Percentiles rank a stretch among this genome's conserved stretches.
Conservation (phyloP, 1,140 invertebrate species). For the Proctacanthus coquilletti region DNA sequence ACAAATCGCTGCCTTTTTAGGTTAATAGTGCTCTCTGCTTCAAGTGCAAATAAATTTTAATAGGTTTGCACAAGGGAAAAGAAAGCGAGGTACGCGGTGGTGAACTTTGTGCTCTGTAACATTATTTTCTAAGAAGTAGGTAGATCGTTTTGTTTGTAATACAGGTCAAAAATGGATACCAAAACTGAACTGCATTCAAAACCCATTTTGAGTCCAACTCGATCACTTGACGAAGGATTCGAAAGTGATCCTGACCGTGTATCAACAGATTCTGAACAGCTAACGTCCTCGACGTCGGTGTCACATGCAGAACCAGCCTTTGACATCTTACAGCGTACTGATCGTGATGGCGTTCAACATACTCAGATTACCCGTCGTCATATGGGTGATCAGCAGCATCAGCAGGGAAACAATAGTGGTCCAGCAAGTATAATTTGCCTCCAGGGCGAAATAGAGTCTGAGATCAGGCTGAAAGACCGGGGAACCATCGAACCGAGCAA, state of each 20-base stretch:
- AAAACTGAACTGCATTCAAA: slow-evolving; percentile 29
- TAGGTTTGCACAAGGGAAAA: no score
- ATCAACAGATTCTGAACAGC: slow-evolving; percentile 30
- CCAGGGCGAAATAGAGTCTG: slow-evolving; percentile 4
- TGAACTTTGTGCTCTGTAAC: no score
- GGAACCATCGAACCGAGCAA: no score
- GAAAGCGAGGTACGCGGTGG: no score
- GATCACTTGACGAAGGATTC: slow-evolving; percentile 31
- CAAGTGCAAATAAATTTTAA: no score
- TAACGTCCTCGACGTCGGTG: slow-evolving; percentile 18
- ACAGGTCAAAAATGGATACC: no score
- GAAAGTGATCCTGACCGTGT: slow-evolving; percentile 32
- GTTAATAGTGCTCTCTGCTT: no score
- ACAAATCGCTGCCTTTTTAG: no score
- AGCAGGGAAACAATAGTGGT: background rate
- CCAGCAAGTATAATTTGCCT: slow-evolving; percentile 4
- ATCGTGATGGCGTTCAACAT: slow-evolving; percentile 8
- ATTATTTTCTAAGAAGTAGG: no score
- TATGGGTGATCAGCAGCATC: background rate
- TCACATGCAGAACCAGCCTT: background rate
- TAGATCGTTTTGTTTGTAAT: no score
- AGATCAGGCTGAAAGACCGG: background rate
- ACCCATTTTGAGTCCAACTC: slow-evolving; percentile 30
- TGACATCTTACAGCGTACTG: slow-evolving; percentile 5
- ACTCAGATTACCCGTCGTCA: slow-evolving; percentile 3